phyloP scores from a whole-genome alignment of 2,797 vertebrate species.

The Australoheros facetus region DNA sequence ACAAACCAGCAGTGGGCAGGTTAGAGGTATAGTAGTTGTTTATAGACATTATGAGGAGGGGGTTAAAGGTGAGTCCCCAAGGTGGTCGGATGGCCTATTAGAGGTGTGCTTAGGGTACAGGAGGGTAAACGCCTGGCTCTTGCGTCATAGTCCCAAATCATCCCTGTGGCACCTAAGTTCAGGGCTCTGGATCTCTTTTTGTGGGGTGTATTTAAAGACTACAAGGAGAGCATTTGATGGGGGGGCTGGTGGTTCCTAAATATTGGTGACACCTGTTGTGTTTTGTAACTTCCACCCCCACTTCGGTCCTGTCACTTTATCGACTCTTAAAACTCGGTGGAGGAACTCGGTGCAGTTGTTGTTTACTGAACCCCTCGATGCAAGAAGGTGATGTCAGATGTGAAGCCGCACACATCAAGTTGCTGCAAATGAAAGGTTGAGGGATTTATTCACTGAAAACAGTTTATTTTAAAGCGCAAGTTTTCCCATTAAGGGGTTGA shows the following conservation, averaged over 20 bases:
- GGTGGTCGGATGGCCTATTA: constrained; percentile 8
- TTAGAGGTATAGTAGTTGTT: neutral
- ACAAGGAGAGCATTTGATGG: constrained; percentile 28
- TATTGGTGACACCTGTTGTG: constrained; percentile 59
- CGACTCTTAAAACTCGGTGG: neutral
- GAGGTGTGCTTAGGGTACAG: neutral
- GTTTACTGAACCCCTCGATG: constrained; percentile 20
- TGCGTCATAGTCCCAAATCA: constrained; percentile 48
- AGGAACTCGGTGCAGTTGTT: constrained; percentile 14
- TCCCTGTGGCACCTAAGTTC: constrained; percentile 41
- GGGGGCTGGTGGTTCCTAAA: neutral
- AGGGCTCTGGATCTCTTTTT: constrained; percentile 37
- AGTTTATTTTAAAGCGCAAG: neutral
- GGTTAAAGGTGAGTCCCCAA: neutral
- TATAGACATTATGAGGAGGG: neutral
- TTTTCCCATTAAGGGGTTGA: neutral
- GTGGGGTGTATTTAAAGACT: constrained; percentile 5
- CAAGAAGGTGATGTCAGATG: constrained; percentile 23
- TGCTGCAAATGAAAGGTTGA: too few relatives aligned
- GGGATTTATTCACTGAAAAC: neutral
- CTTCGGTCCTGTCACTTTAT: constrained; percentile 29
- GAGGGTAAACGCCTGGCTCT: constrained; percentile 1
- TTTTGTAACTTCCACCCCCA: constrained; percentile 35
- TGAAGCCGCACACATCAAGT: neutral
- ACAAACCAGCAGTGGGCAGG: neutral